These are phyloP conservation scores for Rhinichthys osculus DNA, from an alignment of 2,797 vertebrate species.

Conservation along the genomic window DNA sequence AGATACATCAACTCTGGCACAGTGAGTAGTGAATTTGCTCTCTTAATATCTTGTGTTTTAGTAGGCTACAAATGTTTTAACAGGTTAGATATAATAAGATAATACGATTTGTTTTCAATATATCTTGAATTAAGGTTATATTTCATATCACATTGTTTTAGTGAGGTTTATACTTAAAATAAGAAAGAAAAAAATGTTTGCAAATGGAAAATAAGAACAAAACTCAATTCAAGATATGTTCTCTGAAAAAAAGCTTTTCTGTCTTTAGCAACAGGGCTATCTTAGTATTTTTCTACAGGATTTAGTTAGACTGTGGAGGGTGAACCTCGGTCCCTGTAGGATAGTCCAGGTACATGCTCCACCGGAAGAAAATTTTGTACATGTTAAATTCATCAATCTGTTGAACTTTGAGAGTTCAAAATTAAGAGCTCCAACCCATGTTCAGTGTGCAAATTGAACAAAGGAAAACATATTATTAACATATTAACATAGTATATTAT, in stretches of 20 bases:
- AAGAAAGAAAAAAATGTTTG: not conserved
- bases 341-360: too few relatives aligned
- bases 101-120: not conserved
- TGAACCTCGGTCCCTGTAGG: too few relatives aligned
- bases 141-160: not conserved
- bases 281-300: not conserved
- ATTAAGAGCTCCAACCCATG: not conserved
- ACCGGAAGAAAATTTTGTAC: not conserved
- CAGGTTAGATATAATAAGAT: not conserved
- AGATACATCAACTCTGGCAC: conserved; percentile 95
- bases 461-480: too few relatives aligned
- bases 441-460: not conserved
- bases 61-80: not conserved
- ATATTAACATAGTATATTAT: too few relatives aligned
- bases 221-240: not conserved
- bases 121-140: not conserved
- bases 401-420: not conserved
- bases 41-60: not conserved
- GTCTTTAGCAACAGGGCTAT: not conserved
- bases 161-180: not conserved
- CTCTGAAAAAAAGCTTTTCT: not conserved
- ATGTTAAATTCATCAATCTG: not conserved
- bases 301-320: not conserved
- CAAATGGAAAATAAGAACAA: not conserved
- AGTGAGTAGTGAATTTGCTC: conserved; percentile 77